A percentile compares a stretch with the other conserved stretches of the same genome.
phyloP scores from a whole-genome alignment of 37 sponge, comb jelly and placozoan species.

The Beroe forskalii region DNA sequence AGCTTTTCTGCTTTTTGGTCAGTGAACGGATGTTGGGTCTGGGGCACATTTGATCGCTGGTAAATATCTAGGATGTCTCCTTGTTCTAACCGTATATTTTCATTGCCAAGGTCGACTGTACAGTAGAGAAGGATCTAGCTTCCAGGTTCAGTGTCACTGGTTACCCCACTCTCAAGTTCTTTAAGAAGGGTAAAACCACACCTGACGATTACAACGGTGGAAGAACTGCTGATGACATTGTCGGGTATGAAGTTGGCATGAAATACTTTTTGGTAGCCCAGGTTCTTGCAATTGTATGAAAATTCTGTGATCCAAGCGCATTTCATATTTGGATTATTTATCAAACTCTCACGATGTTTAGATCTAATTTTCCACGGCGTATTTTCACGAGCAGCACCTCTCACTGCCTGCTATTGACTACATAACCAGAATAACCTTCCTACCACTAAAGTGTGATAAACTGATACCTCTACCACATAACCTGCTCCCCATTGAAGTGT shows the following conservation, averaged over 20 bases:
- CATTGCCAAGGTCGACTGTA: slow-evolving; percentile 78
- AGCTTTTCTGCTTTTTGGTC: too few species aligned
- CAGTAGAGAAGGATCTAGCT: slow-evolving; percentile 76
- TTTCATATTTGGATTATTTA: background rate
- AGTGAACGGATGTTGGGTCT: too few species aligned
- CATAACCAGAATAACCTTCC: too few species aligned
- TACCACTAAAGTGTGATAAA: too few species aligned
- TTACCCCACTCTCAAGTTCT: slow-evolving; percentile 95
- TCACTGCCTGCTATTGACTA: too few species aligned
- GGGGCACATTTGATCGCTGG: too few species aligned
- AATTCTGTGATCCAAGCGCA: background rate
- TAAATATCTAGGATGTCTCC: background rate
- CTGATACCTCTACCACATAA: too few species aligned
- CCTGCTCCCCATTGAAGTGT: too few species aligned
- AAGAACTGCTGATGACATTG: slow-evolving; percentile 88
- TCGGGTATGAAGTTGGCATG: slow-evolving; percentile 49
- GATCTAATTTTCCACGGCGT: too few species aligned
- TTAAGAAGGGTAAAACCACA: slow-evolving; percentile 72
- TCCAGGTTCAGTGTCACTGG: slow-evolving; percentile 84
- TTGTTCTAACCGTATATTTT: too few species aligned
- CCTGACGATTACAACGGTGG: slow-evolving; percentile 80
- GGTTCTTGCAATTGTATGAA: background rate
- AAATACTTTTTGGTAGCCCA: background rate
- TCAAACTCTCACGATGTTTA: too few species aligned
- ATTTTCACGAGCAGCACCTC: too few species aligned